Conservation (phyloP, 2,888 invertebrate species). For the Octodonta nipae region DNA sequence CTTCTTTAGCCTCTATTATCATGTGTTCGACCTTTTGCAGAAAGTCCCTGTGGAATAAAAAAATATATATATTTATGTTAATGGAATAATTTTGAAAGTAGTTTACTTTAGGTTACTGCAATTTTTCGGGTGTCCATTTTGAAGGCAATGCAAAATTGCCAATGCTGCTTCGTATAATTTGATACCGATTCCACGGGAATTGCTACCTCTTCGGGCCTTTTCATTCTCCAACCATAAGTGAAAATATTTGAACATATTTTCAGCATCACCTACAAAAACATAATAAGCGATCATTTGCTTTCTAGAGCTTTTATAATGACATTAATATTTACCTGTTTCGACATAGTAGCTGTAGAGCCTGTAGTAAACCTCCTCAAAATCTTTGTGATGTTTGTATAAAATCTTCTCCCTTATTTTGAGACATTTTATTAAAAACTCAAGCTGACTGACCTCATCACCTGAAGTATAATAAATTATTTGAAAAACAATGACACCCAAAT, state of each 20-base stretch:
- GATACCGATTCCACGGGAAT: conserved; percentile 24
- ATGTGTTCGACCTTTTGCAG: conserved; percentile 25
- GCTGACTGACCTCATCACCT: conserved; percentile 21
- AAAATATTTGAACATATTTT: conserved; percentile 28
- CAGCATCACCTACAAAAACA: conserved; percentile 20
- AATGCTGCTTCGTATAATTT: conserved; percentile 26
- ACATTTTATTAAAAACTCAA: conserved; percentile 35
- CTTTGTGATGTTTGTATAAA: conserved; percentile 40
- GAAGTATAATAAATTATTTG: conserved; percentile 6
- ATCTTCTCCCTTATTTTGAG: conserved; percentile 35
- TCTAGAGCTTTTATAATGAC: background rate
- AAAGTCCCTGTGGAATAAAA: conserved; percentile 20
- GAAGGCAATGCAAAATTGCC: conserved; percentile 25
- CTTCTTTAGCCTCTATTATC: conserved; percentile 25
- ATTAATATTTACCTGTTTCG: conserved; percentile 32
- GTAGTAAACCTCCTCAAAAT: conserved; percentile 32
- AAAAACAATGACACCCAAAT: background rate
- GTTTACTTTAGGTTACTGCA: conserved; percentile 25
- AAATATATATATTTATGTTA: background rate
- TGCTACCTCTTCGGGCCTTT: conserved; percentile 23
- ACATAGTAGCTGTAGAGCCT: conserved; percentile 41
- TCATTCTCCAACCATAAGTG: conserved; percentile 26
- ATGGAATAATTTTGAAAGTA: conserved; percentile 8
- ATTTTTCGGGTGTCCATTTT: conserved; percentile 23
- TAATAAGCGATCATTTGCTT: background rate